A percentile compares a stretch with the other conserved stretches of the same genome.
These are phyloP conservation scores for Arrhopalites spinosus DNA, from an alignment of 2,888 invertebrate species.

Conservation along the genomic window DNA sequence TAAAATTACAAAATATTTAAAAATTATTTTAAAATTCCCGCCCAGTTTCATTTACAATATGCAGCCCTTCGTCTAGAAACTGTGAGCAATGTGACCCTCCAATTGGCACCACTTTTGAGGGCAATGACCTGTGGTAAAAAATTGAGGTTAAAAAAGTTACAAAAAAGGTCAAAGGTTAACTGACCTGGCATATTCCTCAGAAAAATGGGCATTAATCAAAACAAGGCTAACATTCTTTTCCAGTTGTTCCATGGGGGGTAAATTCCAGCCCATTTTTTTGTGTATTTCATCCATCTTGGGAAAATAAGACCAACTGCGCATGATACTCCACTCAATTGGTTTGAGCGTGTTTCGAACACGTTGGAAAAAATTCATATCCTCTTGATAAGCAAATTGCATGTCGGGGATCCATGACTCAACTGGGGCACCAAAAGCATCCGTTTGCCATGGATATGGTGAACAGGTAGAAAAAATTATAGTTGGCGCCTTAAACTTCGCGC, in stretches of 20 bases:
- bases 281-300: constrained; percentile 37
- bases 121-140: too few species aligned
- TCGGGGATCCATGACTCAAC: constrained; percentile 50
- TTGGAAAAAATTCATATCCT: constrained; percentile 37
- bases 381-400: constrained; percentile 26
- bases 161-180: too few species aligned
- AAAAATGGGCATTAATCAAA: constrained; percentile 44
- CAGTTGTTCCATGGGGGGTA: constrained; percentile 37
- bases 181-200: constrained; percentile 45
- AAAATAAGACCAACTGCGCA: constrained; percentile 34
- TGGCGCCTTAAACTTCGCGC: constrained; percentile 41
- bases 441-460: constrained; percentile 40
- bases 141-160: too few species aligned
- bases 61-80: too few species aligned
- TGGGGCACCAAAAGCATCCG: constrained; percentile 43
- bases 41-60: too few species aligned
- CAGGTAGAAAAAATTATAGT: constrained; percentile 42
- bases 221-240: constrained; percentile 46
- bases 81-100: too few species aligned
- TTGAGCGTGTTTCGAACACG: constrained; percentile 39
- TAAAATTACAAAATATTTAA: too few species aligned
- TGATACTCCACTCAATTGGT: constrained; percentile 38
- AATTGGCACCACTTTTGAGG: too few species aligned
- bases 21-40: too few species aligned
- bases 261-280: constrained; percentile 31